Evolutionary conservation across 2,113 vertebrate species (phyloP).

Genomic region (Cervus canadensis): DNA sequence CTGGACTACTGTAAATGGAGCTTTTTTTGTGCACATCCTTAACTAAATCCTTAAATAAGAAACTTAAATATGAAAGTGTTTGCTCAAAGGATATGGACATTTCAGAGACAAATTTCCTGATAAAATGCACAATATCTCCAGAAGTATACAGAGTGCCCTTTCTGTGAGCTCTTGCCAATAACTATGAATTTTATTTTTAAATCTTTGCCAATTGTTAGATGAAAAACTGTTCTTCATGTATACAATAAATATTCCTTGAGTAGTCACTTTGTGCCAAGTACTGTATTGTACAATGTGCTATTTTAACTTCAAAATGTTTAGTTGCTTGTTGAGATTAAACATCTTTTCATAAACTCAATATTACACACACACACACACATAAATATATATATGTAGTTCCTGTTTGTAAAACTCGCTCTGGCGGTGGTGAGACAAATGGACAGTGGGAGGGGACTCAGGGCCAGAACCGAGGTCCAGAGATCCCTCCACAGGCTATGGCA

Average conservation of each 20-base stretch:
- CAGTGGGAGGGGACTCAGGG: not conserved
- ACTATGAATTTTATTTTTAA: not conserved
- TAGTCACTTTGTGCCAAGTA: not conserved
- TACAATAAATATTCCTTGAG: not conserved
- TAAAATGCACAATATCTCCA: not conserved
- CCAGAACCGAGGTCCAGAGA: not conserved
- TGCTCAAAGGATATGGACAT: not conserved
- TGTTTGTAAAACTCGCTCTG: not conserved
- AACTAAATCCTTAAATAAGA: not conserved
- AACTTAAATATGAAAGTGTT: not conserved
- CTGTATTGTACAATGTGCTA: not conserved
- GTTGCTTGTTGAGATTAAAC: not conserved
- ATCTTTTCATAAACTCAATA: slow-evolving; percentile 15
- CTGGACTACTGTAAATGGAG: not conserved
- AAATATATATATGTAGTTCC: too few relatives aligned
- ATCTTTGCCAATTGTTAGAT: not conserved
- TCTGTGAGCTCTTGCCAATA: not conserved
- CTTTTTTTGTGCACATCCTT: not conserved
- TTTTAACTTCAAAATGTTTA: slow-evolving; percentile 38
- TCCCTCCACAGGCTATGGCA: not conserved
- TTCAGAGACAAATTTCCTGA: not conserved
- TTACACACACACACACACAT: not conserved
- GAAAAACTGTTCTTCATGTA: not conserved
- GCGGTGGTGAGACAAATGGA: not conserved
- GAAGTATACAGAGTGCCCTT: not conserved